Evolutionary conservation across 2,797 vertebrate species (phyloP).

Genomic region (Ptychobarbus kaznakovi): DNA sequence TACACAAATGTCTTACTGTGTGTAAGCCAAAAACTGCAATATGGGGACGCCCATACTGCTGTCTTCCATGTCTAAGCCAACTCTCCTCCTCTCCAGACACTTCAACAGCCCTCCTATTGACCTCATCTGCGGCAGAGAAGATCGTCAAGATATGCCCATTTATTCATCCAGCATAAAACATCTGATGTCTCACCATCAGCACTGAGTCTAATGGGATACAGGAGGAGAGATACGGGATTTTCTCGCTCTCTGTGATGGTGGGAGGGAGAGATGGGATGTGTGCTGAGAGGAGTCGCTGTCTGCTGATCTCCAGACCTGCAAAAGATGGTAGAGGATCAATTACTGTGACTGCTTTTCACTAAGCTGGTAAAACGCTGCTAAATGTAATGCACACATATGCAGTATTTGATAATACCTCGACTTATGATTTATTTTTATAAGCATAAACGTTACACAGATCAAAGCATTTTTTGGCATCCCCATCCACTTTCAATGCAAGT

Average conservation of each 20-base stretch:
- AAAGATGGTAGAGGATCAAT: neutral
- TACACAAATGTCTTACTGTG: slow-evolving; percentile 75
- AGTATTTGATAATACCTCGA: neutral
- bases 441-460: neutral
- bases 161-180: neutral
- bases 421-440: neutral
- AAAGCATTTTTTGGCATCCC: neutral
- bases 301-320: slow-evolving; percentile 88
- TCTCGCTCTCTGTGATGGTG: slow-evolving; percentile 85
- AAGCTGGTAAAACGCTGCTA: neutral
- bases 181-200: slow-evolving; percentile 76
- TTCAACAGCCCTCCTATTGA: slow-evolving; percentile 91
- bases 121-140: slow-evolving; percentile 77
- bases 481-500: neutral
- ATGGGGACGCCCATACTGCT: slow-evolving; percentile 85
- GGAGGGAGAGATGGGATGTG: slow-evolving; percentile 87
- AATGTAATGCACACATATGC: neutral
- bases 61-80: slow-evolving; percentile 93
- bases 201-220: slow-evolving; percentile 90
- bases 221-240: slow-evolving; percentile 90
- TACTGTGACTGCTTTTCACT: neutral
- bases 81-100: slow-evolving; percentile 91
- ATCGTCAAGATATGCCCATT: neutral
- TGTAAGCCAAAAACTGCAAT: slow-evolving; percentile 89
- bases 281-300: slow-evolving; percentile 90